Base-by-base conservation (phyloP, 2,888 invertebrate species). In the Aspidiotus destructor region DNA sequence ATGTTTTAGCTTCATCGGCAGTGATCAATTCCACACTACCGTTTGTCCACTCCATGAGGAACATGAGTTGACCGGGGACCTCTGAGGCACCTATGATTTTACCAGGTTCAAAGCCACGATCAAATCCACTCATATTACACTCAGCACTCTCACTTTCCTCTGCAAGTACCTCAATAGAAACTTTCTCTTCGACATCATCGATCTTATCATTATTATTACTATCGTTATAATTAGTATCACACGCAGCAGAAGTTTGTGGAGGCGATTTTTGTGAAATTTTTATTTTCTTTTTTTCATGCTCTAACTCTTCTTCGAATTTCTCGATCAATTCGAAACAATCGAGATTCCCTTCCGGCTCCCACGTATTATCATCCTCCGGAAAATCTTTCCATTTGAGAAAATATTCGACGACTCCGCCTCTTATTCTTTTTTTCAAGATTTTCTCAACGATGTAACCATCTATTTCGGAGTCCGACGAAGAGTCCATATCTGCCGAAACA, bases 281-380 rank as follows among this genome's bases (percentile, higher is more conserved):
- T n/a, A 57, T 53, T 13, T 16, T 41, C 9, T 44, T 16, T 48
- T 42, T 17, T 7, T 75, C 83, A 28, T 28, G 28, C 84, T 75
- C 84, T 57, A 88, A 81, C 0, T 87, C 86, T 11, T 89, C 89
- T 77, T 94, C 92, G 77, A 88, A 93, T 0, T 89, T 86, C 70
- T 86, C 83, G 73, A 92, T 91, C 58, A 92, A 80, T 74, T 89
- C 90, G 0, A 92, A 92, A 76, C 93, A 94, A 75, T 93, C 92
- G 1, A 94, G 80, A 75, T 92, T 92, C 74, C 91, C 91, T 73
- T 89, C 89, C 0, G 95, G 95, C 75, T 95, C 95, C 95, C 95
- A 95, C 9, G 95, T 94, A 75, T 95, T 95, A 74, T 95, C 93
- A 62, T 87, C 88, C 75, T 74, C 73, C 57, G 48, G 62, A 68